Percentiles rank a stretch among this genome's conserved stretches.
These are phyloP conservation scores for Anguilla anguilla DNA, from an alignment of 2,797 vertebrate genomes.

Conservation along the genomic window DNA sequence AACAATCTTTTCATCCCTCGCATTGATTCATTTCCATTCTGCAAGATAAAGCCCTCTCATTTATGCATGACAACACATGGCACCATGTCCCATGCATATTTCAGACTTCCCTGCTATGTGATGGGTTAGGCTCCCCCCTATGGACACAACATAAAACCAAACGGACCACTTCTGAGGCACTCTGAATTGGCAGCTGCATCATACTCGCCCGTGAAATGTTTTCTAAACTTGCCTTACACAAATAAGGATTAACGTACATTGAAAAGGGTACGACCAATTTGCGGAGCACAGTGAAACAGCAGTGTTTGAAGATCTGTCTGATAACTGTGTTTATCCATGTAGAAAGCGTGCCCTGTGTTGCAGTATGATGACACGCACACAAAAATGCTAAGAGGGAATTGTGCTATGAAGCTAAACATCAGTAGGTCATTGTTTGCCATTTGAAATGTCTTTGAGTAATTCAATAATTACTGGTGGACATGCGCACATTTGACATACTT, in stretches of 20 bases:
- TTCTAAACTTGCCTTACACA: neutral
- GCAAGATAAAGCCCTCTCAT: neutral
- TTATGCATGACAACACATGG: neutral
- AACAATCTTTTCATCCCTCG: neutral
- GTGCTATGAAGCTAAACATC: constrained; percentile 22
- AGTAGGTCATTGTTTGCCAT: constrained; percentile 16
- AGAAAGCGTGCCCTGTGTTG: constrained; percentile 33
- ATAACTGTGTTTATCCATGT: constrained; percentile 26
- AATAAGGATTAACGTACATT: neutral
- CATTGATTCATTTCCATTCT: neutral
- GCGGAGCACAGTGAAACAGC: neutral
- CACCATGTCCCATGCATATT: neutral
- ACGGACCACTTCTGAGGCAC: neutral
- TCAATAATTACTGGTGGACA: neutral
- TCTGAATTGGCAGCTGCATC: neutral
- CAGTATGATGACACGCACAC: constrained; percentile 37
- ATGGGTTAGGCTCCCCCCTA: neutral
- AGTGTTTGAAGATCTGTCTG: constrained; percentile 30
- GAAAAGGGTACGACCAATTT: neutral
- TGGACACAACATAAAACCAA: neutral
- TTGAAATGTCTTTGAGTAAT: constrained; percentile 14
- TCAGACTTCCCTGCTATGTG: neutral
- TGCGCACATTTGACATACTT: neutral
- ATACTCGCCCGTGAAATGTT: neutral
- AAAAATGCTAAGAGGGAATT: constrained; percentile 18